These are phyloP conservation scores for Passer montanus DNA, from an alignment of 2,113 vertebrate genomes.

Conservation along the genomic window DNA sequence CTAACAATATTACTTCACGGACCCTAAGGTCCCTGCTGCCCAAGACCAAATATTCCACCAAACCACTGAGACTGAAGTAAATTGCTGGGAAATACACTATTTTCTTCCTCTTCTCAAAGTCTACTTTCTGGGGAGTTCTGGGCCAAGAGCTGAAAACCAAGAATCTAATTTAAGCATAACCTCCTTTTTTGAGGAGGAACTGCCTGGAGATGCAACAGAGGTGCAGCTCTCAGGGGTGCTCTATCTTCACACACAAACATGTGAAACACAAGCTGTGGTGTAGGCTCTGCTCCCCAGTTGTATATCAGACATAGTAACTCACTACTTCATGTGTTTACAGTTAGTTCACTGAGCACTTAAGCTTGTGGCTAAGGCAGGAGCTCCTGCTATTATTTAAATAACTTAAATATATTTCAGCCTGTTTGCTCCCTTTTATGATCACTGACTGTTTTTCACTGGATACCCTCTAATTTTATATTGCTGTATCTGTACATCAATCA, in stretches of 20 bases:
- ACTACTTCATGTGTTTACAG: background rate
- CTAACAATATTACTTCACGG: slow-evolving; percentile 9
- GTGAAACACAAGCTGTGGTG: background rate
- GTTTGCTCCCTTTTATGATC: background rate
- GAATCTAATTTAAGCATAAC: background rate
- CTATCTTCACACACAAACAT: background rate
- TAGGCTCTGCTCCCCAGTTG: background rate
- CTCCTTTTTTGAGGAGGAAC: background rate
- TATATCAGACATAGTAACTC: background rate
- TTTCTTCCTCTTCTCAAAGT: background rate
- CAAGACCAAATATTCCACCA: slow-evolving; percentile 22
- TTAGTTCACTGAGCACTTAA: too few species aligned
- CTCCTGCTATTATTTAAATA: background rate
- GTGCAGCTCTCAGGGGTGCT: background rate
- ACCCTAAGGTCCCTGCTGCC: background rate
- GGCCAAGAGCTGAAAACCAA: background rate
- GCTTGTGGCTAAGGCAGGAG: too few species aligned
- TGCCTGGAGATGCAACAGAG: background rate
- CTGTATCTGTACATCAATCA: background rate
- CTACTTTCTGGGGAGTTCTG: background rate
- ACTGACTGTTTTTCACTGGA: background rate
- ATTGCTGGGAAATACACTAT: background rate
- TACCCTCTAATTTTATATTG: background rate
- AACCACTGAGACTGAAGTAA: background rate
- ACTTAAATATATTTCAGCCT: background rate